phyloP scores from a whole-genome alignment of 2,113 vertebrate species.

The Dromaius novaehollandiae region DNA sequence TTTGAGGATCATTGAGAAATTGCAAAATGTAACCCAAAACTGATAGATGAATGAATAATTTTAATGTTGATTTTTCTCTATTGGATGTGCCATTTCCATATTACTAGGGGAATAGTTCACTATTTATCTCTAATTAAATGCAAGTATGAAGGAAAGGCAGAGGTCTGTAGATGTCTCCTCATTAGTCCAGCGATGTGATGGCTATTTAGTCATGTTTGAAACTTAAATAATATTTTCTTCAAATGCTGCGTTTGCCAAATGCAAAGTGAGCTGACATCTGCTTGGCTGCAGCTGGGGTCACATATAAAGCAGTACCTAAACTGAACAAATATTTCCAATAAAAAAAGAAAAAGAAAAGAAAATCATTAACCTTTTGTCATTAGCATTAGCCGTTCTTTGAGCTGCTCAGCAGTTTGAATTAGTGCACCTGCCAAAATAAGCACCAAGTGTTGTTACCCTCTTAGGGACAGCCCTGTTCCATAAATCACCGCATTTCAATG shows the following conservation, averaged over 20 bases:
- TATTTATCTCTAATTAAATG: neutral
- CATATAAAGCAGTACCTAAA: constrained; percentile 42
- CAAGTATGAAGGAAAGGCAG: neutral
- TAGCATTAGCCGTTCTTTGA: constrained; percentile 66
- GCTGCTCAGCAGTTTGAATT: constrained; percentile 71
- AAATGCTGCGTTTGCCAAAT: constrained; percentile 37
- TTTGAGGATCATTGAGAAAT: neutral
- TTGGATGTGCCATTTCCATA: neutral
- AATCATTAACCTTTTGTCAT: constrained; percentile 81
- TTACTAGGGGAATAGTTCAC: neutral
- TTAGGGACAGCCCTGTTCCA: constrained; percentile 68
- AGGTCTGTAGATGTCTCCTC: neutral
- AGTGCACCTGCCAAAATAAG: constrained; percentile 82
- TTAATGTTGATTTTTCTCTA: neutral
- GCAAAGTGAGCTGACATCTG: constrained; percentile 56
- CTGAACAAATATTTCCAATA: constrained; percentile 72
- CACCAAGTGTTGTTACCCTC: constrained; percentile 74
- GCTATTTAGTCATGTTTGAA: constrained; percentile 49
- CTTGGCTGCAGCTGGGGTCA: constrained; percentile 57
- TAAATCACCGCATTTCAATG: constrained; percentile 72
- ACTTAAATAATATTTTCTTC: constrained; percentile 64
- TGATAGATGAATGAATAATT: neutral
- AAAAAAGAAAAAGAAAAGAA: constrained; percentile 4
- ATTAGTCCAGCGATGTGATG: neutral
- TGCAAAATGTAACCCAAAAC: neutral